Evolutionary conservation across 2,113 vertebrate species (phyloP).

Genomic region (Phylloscopus whistleri): DNA sequence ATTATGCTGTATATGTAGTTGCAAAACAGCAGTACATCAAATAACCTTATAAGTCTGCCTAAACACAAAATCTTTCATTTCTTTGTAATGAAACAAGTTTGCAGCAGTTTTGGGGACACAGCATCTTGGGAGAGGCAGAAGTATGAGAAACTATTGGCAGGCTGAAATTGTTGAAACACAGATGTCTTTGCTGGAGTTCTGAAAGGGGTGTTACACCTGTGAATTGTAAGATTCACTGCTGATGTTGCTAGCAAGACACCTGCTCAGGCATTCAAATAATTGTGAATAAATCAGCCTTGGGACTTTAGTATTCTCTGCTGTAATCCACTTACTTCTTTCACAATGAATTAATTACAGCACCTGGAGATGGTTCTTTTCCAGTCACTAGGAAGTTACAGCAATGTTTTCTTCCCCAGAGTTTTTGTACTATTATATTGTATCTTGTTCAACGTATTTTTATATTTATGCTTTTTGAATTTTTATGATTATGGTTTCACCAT

Average conservation of each 20-base stretch:
- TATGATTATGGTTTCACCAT: background rate
- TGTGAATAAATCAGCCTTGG: background rate
- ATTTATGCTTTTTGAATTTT: background rate
- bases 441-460: background rate
- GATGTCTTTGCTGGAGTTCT: background rate
- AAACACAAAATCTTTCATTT: background rate
- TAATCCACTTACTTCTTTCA: background rate
- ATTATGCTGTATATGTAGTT: background rate
- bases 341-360: background rate
- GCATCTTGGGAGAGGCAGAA: background rate
- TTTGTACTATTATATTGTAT: background rate
- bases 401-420: background rate
- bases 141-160: background rate
- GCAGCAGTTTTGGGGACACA: background rate
- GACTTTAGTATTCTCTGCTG: background rate
- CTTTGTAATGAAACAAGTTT: background rate
- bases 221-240: background rate
- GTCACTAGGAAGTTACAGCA: background rate
- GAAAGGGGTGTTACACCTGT: background rate
- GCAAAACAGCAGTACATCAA: background rate
- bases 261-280: slow-evolving; percentile 7
- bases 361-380: background rate
- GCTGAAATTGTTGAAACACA: slow-evolving; percentile 9
- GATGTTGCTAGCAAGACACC: background rate
- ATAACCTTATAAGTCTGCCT: background rate